Evolutionary conservation across 2,797 vertebrate genomes (phyloP), one percentile per base, ranked within the genome.

Genomic region (Myotis myotis): DNA sequence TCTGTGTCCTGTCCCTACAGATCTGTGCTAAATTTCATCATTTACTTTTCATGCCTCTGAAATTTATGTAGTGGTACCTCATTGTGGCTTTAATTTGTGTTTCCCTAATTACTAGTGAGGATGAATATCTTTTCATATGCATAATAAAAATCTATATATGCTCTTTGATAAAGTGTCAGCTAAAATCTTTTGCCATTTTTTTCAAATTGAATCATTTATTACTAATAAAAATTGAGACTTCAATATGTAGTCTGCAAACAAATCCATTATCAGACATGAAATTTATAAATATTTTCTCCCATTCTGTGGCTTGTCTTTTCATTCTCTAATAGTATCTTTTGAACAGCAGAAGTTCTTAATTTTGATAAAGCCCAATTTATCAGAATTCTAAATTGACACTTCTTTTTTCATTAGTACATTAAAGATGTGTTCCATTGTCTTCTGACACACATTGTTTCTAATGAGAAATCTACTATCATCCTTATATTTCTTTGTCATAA

Each of bases 251-350:
- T 93, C 33, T 38, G 9, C 30, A 78, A 79, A 60, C 5, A 89
- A 88, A 36, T 57, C 10, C 36, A 72, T 88, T 64, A 76, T 74
- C 41, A 53, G 23, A 84, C 22, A 57, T 36, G 8, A 91, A 87
- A 85, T 84, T 38, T 78, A 78, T 53, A 87, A 70, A 74, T 74
- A 28, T 75, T 89, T 91, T 91, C 28, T 93, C 68, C 68, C 44
- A 51, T 38, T 41, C 25, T 76, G 23, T 62, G 55, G 7, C 23
- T 86, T 57, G 4, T 89, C 8, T 80, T 93, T 84, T 78, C 8
- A 66, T 82, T 57, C 33, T 78, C 79, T 88, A 62, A 80, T 15
- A 55, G 47, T 68, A 47, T 51, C 55, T 82, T 82, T 38, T 62
- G 41, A 79, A 62, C 11, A 72, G 47, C 53, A 64, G 12, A 75